Evolutionary conservation across 2,888 invertebrate genomes (phyloP).

Genomic region (Argyresthia goedartella): DNA sequence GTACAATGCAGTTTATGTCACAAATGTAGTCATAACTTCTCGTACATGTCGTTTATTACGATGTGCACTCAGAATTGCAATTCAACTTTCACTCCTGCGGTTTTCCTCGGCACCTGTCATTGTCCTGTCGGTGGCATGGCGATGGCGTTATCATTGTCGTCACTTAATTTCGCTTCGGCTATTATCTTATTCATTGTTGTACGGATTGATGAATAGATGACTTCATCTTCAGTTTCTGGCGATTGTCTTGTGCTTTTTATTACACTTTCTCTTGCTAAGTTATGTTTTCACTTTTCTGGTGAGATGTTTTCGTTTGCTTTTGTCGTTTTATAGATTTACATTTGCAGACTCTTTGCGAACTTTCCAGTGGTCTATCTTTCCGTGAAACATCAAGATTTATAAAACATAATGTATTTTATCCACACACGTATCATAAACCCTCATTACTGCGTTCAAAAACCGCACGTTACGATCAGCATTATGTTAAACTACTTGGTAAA

Average conservation of each 20-base stretch:
- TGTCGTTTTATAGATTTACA: not conserved
- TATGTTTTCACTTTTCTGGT: constrained; percentile 3
- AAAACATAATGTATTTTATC: too few relatives aligned
- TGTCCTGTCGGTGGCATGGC: not conserved
- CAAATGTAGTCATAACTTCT: too few relatives aligned
- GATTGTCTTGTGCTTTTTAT: not conserved
- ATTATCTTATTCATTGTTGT: not conserved
- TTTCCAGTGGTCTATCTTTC: too few relatives aligned
- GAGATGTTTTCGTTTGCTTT: not conserved
- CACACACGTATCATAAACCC: too few relatives aligned
- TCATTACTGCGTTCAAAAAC: too few relatives aligned
- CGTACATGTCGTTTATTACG: too few relatives aligned
- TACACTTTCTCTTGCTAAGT: not conserved
- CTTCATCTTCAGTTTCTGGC: constrained; percentile 2
- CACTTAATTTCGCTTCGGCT: not conserved
- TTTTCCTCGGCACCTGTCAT: too few relatives aligned
- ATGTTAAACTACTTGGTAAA: too few relatives aligned
- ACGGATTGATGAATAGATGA: not conserved
- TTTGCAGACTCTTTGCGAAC: not conserved
- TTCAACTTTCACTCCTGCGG: not conserved
- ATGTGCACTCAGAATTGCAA: not conserved
- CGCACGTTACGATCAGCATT: too few relatives aligned
- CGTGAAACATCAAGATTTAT: too few relatives aligned
- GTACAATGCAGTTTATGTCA: too few relatives aligned
- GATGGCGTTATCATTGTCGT: not conserved